phyloP scores from a whole-genome alignment of 2,888 invertebrate species.

The Acanthosoma haemorrhoidale region DNA sequence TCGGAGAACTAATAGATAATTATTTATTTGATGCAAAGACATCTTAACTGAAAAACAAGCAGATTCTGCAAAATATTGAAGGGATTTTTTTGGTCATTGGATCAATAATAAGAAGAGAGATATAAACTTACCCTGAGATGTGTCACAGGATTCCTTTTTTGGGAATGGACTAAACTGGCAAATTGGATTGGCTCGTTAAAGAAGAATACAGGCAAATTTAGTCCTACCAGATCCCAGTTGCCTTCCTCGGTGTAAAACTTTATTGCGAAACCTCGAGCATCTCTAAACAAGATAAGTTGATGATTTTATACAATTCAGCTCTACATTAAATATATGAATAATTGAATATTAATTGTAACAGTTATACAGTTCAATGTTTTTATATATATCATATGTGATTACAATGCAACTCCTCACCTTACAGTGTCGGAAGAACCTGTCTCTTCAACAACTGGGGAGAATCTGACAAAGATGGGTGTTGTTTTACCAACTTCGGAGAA shows the following conservation, averaged over 20 bases:
- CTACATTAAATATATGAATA: not conserved
- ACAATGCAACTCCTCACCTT: constrained; percentile 38
- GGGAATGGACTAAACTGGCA: constrained; percentile 51
- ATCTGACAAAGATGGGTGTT: constrained; percentile 73
- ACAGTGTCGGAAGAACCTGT: constrained; percentile 54
- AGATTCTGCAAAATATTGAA: too few species aligned
- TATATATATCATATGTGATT: too few species aligned
- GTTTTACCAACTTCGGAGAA: constrained; percentile 72
- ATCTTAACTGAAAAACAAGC: too few species aligned
- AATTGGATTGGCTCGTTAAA: constrained; percentile 54
- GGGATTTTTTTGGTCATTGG: too few species aligned
- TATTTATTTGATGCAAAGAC: too few species aligned
- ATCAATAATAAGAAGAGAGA: too few species aligned
- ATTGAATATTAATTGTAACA: too few species aligned
- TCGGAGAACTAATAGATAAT: too few species aligned
- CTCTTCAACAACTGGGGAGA: constrained; percentile 84
- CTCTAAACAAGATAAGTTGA: constrained; percentile 42
- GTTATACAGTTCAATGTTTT: too few species aligned
- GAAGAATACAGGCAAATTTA: constrained; percentile 55
- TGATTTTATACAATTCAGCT: not conserved
- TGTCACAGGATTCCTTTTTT: constrained; percentile 54
- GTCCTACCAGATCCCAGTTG: constrained; percentile 52
- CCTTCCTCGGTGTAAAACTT: constrained; percentile 51
- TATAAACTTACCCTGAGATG: constrained; percentile 50
- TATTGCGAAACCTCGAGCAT: constrained; percentile 52